Conservation (phyloP, 1,140 invertebrate species). For the Cherax quadricarinatus region DNA sequence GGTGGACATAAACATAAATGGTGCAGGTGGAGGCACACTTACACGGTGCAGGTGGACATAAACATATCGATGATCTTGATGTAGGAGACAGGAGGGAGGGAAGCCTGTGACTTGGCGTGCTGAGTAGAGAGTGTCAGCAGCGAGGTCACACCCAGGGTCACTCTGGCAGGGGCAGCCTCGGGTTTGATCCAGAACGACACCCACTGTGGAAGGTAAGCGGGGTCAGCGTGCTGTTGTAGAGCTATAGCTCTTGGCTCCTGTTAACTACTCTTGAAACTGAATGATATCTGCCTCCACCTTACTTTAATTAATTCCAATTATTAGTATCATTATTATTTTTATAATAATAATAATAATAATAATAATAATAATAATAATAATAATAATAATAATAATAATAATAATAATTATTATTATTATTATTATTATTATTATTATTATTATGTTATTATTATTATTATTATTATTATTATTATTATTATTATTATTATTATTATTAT, state of each 20-base stretch:
- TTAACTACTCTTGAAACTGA: no score
- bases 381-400: neutral
- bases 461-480: no score
- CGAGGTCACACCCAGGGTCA: conserved; percentile 93
- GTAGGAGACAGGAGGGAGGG: conserved; percentile 47
- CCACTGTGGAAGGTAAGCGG: conserved; percentile 21
- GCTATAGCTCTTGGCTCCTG: no score
- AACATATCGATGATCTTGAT: conserved; percentile 65
- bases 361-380: neutral
- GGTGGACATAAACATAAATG: no score
- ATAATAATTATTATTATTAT: no score
- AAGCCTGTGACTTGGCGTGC: conserved; percentile 47
- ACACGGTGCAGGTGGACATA: conserved; percentile 49
- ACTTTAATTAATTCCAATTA: no score
- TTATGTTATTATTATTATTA: no score
- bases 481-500: no score
- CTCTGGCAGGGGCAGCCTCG: conserved; percentile 78
- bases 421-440: no score
- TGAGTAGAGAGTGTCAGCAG: conserved; percentile 91
- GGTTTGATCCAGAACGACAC: conserved; percentile 73
- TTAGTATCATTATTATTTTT: no score
- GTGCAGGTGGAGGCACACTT: no score
- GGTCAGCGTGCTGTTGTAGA: neutral
- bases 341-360: neutral
- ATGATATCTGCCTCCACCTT: no score